These are phyloP conservation scores for Drosophila teissieri DNA, from an alignment of 1,140 invertebrate genomes.

Conservation along the genomic window DNA sequence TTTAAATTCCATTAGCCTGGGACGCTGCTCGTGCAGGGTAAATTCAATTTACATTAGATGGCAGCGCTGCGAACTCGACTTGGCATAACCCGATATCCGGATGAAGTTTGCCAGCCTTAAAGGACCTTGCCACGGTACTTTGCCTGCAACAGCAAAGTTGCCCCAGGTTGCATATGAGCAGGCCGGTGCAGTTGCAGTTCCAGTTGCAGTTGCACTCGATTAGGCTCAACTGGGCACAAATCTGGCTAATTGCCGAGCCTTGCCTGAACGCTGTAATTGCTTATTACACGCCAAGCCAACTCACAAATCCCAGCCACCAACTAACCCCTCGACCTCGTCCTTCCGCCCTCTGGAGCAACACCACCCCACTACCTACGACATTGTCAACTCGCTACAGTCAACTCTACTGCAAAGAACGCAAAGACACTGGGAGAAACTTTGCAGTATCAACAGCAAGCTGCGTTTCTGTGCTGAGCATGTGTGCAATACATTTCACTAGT, in stretches of 20 bases:
- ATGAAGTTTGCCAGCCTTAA: constrained; percentile 13
- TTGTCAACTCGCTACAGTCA: constrained; percentile 53
- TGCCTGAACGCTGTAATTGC: constrained; percentile 62
- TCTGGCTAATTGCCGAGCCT: constrained; percentile 64
- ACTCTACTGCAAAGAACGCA: constrained; percentile 27
- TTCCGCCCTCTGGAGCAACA: background rate
- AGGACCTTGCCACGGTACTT: background rate
- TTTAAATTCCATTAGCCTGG: constrained; percentile 68
- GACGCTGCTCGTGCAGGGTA: constrained; percentile 38
- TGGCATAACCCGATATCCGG: constrained; percentile 17
- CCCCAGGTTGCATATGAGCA: constrained; percentile 1
- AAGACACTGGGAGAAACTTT: constrained; percentile 9
- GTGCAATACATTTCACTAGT: no score
- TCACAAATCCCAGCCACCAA: constrained; percentile 50
- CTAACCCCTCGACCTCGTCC: background rate
- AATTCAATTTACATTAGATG: constrained; percentile 67
- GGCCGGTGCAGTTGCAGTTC: constrained; percentile 35
- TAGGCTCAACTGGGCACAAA: constrained; percentile 59
- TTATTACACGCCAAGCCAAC: constrained; percentile 74
- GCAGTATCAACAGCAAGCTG: background rate
- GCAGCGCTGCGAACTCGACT: constrained; percentile 20
- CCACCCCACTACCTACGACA: constrained; percentile 26
- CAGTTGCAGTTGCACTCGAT: constrained; percentile 41
- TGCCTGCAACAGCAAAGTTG: background rate
- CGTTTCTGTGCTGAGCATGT: no score